Conservation (phyloP, 1,140 invertebrate genomes). For the Nephila pilipes region DNA sequence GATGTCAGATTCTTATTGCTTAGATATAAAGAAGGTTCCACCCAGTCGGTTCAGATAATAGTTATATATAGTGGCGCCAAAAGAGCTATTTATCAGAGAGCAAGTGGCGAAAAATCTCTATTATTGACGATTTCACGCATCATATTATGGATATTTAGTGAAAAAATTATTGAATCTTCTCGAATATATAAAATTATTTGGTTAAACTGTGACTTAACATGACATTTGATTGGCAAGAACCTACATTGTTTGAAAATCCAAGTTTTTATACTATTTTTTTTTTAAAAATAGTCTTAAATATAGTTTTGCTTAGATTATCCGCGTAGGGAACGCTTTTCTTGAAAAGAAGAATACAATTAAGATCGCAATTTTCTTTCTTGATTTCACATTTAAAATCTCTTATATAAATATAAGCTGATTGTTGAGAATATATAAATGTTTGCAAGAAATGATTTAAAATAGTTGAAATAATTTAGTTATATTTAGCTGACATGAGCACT, state of each 20-base stretch:
- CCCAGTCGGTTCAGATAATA: slow-evolving; percentile 50
- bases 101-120: slow-evolving; percentile 9
- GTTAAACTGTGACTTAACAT: background rate
- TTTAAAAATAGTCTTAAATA: too few species aligned
- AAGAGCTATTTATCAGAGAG: slow-evolving; percentile 64
- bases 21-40: slow-evolving; percentile 59
- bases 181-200: background rate
- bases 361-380: too few species aligned
- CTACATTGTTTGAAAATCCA: background rate
- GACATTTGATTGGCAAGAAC: background rate
- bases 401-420: too few species aligned
- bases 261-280: too few species aligned
- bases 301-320: too few species aligned
- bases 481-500: too few species aligned
- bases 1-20: slow-evolving; percentile 62
- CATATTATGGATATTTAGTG: background rate
- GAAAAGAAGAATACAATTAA: too few species aligned
- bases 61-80: slow-evolving; percentile 68
- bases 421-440: too few species aligned
- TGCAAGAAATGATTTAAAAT: too few species aligned
- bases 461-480: too few species aligned
- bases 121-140: slow-evolving; percentile 25
- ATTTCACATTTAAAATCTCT: too few species aligned
- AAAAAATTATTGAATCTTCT: background rate
- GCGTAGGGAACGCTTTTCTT: too few species aligned